Evolutionary conservation across 2,888 invertebrate genomes (phyloP).

Genomic region (Tuta absoluta): DNA sequence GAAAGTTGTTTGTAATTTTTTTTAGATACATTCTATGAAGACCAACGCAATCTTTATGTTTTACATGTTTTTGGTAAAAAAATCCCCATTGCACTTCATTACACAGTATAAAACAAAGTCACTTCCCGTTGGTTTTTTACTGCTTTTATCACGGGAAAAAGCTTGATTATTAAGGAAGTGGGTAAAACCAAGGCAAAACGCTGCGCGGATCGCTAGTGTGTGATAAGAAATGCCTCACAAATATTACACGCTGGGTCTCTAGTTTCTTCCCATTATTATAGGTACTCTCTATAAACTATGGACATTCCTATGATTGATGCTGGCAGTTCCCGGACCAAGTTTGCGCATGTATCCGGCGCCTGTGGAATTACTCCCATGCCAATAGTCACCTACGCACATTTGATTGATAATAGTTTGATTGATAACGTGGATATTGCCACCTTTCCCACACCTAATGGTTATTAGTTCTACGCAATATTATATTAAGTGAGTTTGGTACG

Average conservation of each 20-base stretch:
- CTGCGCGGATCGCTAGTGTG: no score
- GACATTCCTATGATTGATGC: constrained; percentile 60
- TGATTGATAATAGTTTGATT: constrained; percentile 46
- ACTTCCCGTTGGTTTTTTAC: no score
- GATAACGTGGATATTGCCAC: constrained; percentile 16
- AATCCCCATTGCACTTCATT: no score
- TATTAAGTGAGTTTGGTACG: not conserved
- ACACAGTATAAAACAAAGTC: no score
- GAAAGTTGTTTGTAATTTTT: no score
- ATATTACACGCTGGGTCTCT: not conserved
- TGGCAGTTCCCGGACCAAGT: constrained; percentile 47
- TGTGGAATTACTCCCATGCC: constrained; percentile 53
- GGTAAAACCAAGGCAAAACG: no score
- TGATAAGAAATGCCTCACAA: not conserved
- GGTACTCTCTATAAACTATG: constrained; percentile 16
- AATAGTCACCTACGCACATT: constrained; percentile 34
- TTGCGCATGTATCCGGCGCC: constrained; percentile 52
- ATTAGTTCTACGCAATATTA: constrained; percentile 4
- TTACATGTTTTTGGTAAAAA: no score
- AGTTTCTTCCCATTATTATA: not conserved
- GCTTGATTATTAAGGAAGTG: no score
- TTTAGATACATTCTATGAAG: no score
- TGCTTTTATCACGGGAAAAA: no score
- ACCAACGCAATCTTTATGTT: no score
- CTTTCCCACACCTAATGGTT: constrained; percentile 14